Evolutionary conservation across 37 sponge, comb jelly and placozoan genomes (phyloP).

Genomic region (Geodia barretti): DNA sequence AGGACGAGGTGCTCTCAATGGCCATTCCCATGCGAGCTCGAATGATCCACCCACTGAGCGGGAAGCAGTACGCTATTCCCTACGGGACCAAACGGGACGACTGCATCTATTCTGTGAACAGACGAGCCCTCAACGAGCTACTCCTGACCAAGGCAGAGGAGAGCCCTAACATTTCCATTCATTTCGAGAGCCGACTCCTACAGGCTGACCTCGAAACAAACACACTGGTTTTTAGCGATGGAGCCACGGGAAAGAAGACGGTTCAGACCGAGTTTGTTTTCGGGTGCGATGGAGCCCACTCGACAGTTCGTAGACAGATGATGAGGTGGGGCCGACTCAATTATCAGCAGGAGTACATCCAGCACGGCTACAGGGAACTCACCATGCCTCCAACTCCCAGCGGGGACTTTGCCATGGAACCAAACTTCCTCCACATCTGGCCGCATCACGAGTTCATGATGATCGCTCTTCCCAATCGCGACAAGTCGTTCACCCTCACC

Average conservation of each 20-base stretch:
- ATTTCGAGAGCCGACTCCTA: slow-evolving; percentile 67
- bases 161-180: slow-evolving; percentile 45
- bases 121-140: slow-evolving; percentile 72
- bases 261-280: slow-evolving; percentile 68
- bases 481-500: slow-evolving; percentile 78
- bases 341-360: slow-evolving; percentile 80
- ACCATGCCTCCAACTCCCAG: slow-evolving; percentile 57
- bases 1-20: slow-evolving; percentile 51
- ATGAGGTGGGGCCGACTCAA: slow-evolving; percentile 67
- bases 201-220: slow-evolving; percentile 45
- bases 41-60: slow-evolving; percentile 80
- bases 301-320: slow-evolving; percentile 75
- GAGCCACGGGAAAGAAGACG: neutral
- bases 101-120: slow-evolving; percentile 73
- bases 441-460: slow-evolving; percentile 86
- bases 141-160: slow-evolving; percentile 64
- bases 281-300: slow-evolving; percentile 88
- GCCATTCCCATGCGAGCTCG: slow-evolving; percentile 87
- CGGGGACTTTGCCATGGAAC: slow-evolving; percentile 66
- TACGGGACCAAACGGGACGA: slow-evolving; percentile 74
- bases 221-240: slow-evolving; percentile 24
- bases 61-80: slow-evolving; percentile 35
- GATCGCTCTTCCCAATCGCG: slow-evolving; percentile 85
- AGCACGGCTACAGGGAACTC: slow-evolving; percentile 91
- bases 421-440: slow-evolving; percentile 91